phyloP scores from a whole-genome alignment of 2,888 invertebrate genomes.

The Thera obeliscata region DNA sequence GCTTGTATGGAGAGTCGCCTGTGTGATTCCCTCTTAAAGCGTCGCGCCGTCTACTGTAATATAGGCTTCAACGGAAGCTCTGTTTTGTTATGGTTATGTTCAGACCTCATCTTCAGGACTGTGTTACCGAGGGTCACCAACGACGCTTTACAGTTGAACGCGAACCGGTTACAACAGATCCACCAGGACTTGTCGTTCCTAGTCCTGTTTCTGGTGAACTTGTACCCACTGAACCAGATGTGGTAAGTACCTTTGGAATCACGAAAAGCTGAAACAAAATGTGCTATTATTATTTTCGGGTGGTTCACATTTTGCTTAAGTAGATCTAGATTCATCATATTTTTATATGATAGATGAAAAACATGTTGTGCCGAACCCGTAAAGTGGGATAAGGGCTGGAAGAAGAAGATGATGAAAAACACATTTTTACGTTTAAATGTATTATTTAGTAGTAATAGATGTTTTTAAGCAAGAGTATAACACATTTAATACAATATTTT shows the following conservation, averaged over 20 bases:
- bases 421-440: no score
- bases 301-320: not conserved
- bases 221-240: conserved; percentile 29
- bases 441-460: no score
- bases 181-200: conserved; percentile 28
- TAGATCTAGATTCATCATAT: no score
- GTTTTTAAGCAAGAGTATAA: no score
- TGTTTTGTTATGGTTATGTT: conserved; percentile 29
- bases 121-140: conserved; percentile 17
- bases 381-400: no score
- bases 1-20: no score
- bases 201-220: conserved; percentile 23
- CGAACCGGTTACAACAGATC: conserved; percentile 29
- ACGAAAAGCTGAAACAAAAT: conserved; percentile 29
- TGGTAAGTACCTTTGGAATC: conserved; percentile 21
- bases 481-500: no score
- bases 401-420: no score
- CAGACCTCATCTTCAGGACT: conserved; percentile 18
- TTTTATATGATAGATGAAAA: no score
- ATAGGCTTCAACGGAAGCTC: conserved; percentile 24
- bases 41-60: not conserved
- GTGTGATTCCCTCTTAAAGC: no score
- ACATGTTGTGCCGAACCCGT: no score
- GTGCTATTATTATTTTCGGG: conserved; percentile 4
- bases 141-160: conserved; percentile 29